Base-by-base conservation (phyloP, 2,113 vertebrate species). In the Pseudopipra pipra region DNA sequence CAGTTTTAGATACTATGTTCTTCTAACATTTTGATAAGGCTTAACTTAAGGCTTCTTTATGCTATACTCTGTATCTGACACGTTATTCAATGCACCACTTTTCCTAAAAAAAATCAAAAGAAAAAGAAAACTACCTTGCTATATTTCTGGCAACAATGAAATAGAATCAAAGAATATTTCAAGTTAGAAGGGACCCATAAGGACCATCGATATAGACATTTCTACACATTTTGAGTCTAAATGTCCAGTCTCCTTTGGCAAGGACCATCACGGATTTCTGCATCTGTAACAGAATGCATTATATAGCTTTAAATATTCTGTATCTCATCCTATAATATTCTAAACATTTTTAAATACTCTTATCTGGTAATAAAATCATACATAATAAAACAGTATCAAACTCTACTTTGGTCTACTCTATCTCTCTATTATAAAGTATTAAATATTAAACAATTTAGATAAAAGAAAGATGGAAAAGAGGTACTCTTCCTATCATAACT, bases 361-460 rank as follows among this genome's bases (percentile, higher is more conserved):
- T 61, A 93, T 76, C 67, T 67, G 30, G 33, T 86, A 89, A 95
- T 88, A 97, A 93, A 89, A 93, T 84, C 80, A 93, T 95, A 49
- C 90, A 95, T 89, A 94, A 95, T 95, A 90, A 90, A 93, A 80
- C 43, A 88, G 20, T 72, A 93, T 81, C 83, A 84, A 92, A 90
- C 51, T 90, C 67, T 55, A 67, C 88, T 93, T 93, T 92, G 54
- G 87, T 90, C 74, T 93, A 66, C 23, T 95, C 62, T 90, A 84
- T 87, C 81, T 94, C 66, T 94, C 85, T 90, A 94, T 95, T 83
- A 95, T 62, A 87, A 91, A 87, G 81, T 66, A 95, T 94, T 91
- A 95, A 96, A 94, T 94, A 95, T 94, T 94, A 91, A 96, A 91
- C 62, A 83, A 88, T 94, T 93, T 51, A 92, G 88, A 94, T 85